phyloP scores from a whole-genome alignment of 2,113 vertebrate genomes.

The Phrynocephalus versicolor region DNA sequence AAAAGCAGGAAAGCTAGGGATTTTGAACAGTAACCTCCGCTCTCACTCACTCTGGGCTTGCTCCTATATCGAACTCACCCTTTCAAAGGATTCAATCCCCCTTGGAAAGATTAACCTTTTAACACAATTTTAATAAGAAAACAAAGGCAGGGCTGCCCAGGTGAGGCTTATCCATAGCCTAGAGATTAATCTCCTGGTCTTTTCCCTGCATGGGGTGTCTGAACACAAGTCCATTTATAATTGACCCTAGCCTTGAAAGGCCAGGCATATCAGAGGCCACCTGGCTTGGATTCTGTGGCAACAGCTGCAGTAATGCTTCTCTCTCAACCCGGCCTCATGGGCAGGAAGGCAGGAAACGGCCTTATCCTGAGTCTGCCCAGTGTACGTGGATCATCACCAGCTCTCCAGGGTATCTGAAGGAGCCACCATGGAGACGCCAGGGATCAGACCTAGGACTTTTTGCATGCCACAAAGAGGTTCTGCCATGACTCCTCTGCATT shows the following conservation, averaged over 20 bases:
- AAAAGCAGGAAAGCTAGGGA: neutral
- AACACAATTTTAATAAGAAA: constrained; percentile 40
- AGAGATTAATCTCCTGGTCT: constrained; percentile 22
- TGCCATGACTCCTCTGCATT: neutral
- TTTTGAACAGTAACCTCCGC: neutral
- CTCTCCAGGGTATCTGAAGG: too few relatives aligned
- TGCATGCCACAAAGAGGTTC: neutral
- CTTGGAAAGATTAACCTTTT: constrained; percentile 52
- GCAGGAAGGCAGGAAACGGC: neutral
- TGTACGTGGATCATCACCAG: neutral
- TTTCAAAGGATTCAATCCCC: neutral
- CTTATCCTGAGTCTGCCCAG: neutral
- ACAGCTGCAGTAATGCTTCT: neutral
- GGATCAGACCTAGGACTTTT: neutral
- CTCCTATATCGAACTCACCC: constrained; percentile 26
- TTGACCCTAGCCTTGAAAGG: neutral
- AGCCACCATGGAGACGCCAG: too few relatives aligned
- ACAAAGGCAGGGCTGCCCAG: constrained; percentile 2
- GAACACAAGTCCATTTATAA: rapidly evolving
- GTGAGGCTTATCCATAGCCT: neutral
- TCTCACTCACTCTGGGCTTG: neutral
- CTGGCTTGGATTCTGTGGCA: neutral
- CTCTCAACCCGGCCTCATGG: neutral
- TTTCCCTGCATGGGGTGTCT: neutral
- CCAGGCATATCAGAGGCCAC: neutral